Percentiles rank a stretch among this genome's conserved stretches.
Conservation (phyloP, 2,888 invertebrate species). For the Ophion ellenae region DNA sequence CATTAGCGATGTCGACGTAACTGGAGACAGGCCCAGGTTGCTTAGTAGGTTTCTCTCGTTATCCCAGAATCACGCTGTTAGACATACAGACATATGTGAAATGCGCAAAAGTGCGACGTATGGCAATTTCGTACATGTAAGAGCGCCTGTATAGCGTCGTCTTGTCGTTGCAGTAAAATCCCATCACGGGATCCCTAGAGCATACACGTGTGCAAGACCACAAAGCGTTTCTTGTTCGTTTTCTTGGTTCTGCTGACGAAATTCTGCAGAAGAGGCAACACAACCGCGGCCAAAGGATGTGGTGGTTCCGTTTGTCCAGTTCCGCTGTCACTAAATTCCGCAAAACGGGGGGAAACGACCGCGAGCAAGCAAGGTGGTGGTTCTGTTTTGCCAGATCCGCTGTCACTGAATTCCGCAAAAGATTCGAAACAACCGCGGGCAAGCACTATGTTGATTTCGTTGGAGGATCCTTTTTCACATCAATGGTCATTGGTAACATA, state of each 20-base stretch:
- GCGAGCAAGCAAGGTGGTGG: too few species aligned
- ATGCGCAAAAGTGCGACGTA: too few species aligned
- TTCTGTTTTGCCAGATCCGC: too few species aligned
- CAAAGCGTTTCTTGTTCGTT: constrained; percentile 2
- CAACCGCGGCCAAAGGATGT: too few species aligned
- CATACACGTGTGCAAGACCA: constrained; percentile 24
- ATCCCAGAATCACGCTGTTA: background rate
- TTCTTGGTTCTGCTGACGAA: background rate
- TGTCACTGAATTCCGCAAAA: too few species aligned
- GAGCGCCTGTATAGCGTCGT: background rate
- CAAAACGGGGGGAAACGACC: background rate
- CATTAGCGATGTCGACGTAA: constrained; percentile 29
- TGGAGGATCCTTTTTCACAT: too few species aligned
- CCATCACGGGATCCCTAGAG: constrained; percentile 48
- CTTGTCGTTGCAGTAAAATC: constrained; percentile 55
- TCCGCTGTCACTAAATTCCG: background rate
- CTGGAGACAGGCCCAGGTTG: constrained; percentile 8
- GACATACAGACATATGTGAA: too few species aligned
- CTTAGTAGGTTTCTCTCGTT: constrained; percentile 3
- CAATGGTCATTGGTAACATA: too few species aligned
- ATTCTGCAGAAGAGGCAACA: too few species aligned
- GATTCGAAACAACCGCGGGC: too few species aligned
- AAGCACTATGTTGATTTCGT: too few species aligned
- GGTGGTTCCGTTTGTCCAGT: too few species aligned
- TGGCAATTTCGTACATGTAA: constrained; percentile 11